These are phyloP conservation scores for Anas bernieri DNA, from an alignment of 2,797 vertebrate species.

Conservation along the genomic window DNA sequence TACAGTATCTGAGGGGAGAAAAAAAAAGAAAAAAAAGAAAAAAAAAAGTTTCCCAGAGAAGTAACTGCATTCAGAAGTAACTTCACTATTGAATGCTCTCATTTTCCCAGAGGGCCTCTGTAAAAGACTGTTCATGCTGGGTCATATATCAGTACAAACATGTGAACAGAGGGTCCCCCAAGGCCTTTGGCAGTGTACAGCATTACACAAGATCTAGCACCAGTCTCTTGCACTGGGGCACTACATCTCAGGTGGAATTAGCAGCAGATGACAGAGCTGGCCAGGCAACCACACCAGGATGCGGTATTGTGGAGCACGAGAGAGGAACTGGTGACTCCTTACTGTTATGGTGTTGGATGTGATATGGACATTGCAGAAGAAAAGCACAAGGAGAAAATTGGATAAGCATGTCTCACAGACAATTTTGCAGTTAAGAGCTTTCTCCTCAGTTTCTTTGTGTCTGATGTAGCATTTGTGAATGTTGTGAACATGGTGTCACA, in stretches of 20 bases:
- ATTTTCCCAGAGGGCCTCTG: background rate
- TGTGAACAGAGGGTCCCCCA: background rate
- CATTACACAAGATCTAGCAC: background rate
- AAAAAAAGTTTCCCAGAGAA: background rate
- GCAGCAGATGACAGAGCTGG: background rate
- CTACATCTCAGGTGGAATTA: background rate
- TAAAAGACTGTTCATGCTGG: fast-evolving
- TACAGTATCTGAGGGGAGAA: background rate
- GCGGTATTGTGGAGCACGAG: background rate
- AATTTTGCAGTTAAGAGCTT: background rate
- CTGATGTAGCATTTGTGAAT: background rate
- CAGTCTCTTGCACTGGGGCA: background rate
- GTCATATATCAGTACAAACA: background rate
- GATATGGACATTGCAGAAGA: background rate
- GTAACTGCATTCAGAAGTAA: background rate
- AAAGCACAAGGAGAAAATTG: background rate
- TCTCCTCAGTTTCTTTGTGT: background rate
- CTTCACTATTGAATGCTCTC: background rate
- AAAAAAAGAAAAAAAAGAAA: background rate
- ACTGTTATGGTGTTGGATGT: fast-evolving
- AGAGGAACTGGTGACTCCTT: background rate
- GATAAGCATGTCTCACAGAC: background rate
- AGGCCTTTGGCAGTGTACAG: background rate
- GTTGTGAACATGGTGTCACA: background rate
- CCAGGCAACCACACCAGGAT: background rate